Percentiles rank a stretch among this genome's conserved stretches.
These are phyloP conservation scores for Drosophila arizonae DNA, from an alignment of 1,140 invertebrate species.

Conservation along the genomic window DNA sequence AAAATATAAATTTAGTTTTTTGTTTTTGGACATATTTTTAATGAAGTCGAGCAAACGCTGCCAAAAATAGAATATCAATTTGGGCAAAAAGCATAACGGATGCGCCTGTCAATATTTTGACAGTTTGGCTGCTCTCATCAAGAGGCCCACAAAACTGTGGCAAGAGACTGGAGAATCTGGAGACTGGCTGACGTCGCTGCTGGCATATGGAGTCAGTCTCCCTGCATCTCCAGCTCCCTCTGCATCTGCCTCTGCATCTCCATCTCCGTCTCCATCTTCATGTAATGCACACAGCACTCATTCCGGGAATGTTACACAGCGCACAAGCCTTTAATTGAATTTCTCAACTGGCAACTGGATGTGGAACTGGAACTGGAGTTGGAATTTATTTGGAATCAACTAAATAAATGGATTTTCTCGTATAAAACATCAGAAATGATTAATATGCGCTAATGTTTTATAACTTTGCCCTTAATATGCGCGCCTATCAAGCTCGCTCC, in stretches of 20 bases:
- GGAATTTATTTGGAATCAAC: constrained; percentile 30
- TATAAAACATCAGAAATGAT: constrained; percentile 67
- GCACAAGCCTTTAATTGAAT: constrained; percentile 67
- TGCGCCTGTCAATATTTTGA: constrained; percentile 80
- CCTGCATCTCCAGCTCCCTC: background rate
- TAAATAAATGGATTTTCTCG: constrained; percentile 73
- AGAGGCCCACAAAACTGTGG: constrained; percentile 18
- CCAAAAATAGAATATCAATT: constrained; percentile 79
- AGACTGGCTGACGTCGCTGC: constrained; percentile 57
- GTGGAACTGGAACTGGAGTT: background rate
- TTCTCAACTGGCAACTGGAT: constrained; percentile 27
- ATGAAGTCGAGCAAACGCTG: constrained; percentile 58
- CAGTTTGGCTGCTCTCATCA: constrained; percentile 54
- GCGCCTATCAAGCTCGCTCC: constrained; percentile 24
- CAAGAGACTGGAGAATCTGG: constrained; percentile 10
- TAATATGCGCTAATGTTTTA: constrained; percentile 81
- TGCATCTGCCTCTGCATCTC: background rate
- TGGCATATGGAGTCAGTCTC: constrained; percentile 26
- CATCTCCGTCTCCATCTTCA: too few species aligned
- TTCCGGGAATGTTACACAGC: background rate
- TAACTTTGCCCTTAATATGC: constrained; percentile 78
- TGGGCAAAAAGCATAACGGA: constrained; percentile 80
- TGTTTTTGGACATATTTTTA: constrained; percentile 53
- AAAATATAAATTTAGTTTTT: constrained; percentile 61
- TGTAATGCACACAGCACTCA: constrained; percentile 1